Conservation (phyloP, 2,797 vertebrate species). For the Peromyscus melanophrys region DNA sequence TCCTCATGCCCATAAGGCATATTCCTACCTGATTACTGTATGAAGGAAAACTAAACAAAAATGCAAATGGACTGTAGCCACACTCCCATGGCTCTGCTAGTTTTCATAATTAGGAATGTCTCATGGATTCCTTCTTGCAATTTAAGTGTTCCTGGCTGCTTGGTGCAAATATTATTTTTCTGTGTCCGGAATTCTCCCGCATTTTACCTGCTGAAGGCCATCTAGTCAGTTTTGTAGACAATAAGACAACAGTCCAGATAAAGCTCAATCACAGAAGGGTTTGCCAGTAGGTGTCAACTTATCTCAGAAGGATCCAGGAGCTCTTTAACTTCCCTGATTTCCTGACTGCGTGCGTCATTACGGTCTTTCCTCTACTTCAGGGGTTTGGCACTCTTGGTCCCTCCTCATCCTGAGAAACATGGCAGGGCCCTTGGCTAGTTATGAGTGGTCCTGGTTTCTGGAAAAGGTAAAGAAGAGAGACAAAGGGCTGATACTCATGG, state of each 20-base stretch:
- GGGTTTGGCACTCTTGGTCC: rapidly evolving
- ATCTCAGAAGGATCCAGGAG: not conserved
- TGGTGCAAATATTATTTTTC: not conserved
- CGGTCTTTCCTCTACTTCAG: not conserved
- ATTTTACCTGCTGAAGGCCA: not conserved
- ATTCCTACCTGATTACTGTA: constrained; percentile 19
- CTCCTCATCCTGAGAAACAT: not conserved
- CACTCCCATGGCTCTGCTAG: not conserved
- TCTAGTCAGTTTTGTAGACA: not conserved
- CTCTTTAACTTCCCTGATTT: not conserved
- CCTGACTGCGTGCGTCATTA: rapidly evolving
- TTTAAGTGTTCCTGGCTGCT: not conserved
- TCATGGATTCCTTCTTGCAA: not conserved
- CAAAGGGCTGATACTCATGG: rapidly evolving
- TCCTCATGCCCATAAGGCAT: not conserved
- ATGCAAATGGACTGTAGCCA: not conserved
- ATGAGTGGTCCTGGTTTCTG: not conserved
- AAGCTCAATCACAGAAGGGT: not conserved
- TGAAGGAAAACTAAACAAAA: constrained; percentile 63
- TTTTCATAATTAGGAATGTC: constrained; percentile 54
- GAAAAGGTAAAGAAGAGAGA: not conserved
- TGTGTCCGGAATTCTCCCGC: rapidly evolving
- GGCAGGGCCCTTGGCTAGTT: too few relatives aligned
- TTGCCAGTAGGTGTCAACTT: not conserved
- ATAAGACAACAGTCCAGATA: not conserved